Evolutionary conservation across 2,113 vertebrate species (phyloP).

Genomic region (Hystrix brachyura): DNA sequence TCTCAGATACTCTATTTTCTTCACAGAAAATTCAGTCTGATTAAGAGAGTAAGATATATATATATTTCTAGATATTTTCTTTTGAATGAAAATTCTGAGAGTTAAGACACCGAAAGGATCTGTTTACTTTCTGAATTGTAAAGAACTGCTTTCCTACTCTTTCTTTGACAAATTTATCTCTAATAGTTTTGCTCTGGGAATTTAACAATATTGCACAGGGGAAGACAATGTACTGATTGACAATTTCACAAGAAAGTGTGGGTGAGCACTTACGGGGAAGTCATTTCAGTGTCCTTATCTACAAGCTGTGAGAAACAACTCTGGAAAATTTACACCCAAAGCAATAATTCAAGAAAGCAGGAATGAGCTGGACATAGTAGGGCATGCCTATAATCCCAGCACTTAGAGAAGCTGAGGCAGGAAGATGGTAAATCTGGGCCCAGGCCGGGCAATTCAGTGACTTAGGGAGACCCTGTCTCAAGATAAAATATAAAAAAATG

Average conservation of each 20-base stretch:
- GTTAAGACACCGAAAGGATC: conserved; percentile 35
- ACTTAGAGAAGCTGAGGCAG: background rate
- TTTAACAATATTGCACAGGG: conserved; percentile 49
- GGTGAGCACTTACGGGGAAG: background rate
- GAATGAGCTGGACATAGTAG: background rate
- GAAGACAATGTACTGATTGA: background rate
- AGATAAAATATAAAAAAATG: background rate
- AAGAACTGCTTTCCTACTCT: conserved; percentile 9
- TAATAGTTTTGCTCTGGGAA: background rate
- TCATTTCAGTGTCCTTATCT: background rate
- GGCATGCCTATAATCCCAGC: no score
- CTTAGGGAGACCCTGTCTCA: background rate
- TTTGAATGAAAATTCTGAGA: conserved; percentile 56
- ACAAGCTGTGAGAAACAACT: conserved; percentile 19
- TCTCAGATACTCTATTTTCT: conserved; percentile 40
- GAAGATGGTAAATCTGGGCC: background rate
- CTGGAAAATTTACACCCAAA: conserved; percentile 54
- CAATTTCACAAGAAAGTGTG: conserved; percentile 43
- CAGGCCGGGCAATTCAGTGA: background rate
- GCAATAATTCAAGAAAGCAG: conserved; percentile 32
- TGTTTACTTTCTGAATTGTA: conserved; percentile 39
- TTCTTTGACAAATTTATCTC: conserved; percentile 41
- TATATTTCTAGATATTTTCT: background rate
- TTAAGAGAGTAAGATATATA: background rate
- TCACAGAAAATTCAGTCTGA: conserved; percentile 57